Evolutionary conservation across 2,888 invertebrate genomes (phyloP).

Genomic region (Platerodrilus igneus): DNA sequence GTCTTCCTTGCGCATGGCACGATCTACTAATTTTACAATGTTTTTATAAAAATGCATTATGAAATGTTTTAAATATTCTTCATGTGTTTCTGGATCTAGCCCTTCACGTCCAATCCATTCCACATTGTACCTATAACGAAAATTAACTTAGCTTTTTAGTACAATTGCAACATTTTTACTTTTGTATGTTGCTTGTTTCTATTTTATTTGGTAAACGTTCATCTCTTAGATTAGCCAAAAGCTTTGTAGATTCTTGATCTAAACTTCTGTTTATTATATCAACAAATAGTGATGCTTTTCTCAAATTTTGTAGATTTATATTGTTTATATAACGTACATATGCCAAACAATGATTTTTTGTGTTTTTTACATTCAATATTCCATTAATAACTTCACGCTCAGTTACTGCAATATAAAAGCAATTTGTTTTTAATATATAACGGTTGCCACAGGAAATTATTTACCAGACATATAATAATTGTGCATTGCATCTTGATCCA

Average conservation of each 20-base stretch:
- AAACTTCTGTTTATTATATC: slow-evolving; percentile 89
- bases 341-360: slow-evolving; percentile 91
- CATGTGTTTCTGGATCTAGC: slow-evolving; percentile 85
- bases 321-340: slow-evolving; percentile 95
- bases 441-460: slow-evolving; percentile 8
- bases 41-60: slow-evolving; percentile 92
- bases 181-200: slow-evolving; percentile 82
- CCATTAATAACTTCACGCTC: slow-evolving; percentile 98
- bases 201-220: slow-evolving; percentile 85
- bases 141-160: too few relatives aligned
- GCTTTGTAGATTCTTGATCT: slow-evolving; percentile 87
- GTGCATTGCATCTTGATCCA: slow-evolving; percentile 90
- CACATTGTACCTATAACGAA: slow-evolving; percentile 76
- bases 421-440: slow-evolving; percentile 5
- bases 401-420: slow-evolving; percentile 66
- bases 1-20: slow-evolving; percentile 94
- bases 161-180: slow-evolving; percentile 52
- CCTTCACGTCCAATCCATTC: slow-evolving; percentile 98
- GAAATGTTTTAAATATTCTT: slow-evolving; percentile 90
- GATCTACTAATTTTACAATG: slow-evolving; percentile 85
- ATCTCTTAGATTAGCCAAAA: slow-evolving; percentile 84
- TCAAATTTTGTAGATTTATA: slow-evolving; percentile 91
- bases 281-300: slow-evolving; percentile 91
- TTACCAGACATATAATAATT: slow-evolving; percentile 98
- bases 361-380: slow-evolving; percentile 86